These are phyloP conservation scores for Standfussiana lucernea DNA, from an alignment of 2,888 invertebrate genomes.

Conservation along the genomic window DNA sequence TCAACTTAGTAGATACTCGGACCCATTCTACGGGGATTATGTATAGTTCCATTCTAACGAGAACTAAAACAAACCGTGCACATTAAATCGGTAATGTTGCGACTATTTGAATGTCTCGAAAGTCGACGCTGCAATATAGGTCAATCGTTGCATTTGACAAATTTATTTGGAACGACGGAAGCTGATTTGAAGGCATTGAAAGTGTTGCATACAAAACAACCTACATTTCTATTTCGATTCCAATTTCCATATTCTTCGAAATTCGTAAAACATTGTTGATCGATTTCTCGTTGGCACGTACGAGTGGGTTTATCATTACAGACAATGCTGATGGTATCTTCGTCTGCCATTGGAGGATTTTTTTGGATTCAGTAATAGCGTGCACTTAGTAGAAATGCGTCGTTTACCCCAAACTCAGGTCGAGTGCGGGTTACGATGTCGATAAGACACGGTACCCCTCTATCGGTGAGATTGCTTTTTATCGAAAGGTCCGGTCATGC, in stretches of 20 bases:
- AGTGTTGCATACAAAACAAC: slow-evolving; percentile 58
- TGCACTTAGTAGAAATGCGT: slow-evolving; percentile 71
- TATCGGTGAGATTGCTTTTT: slow-evolving; percentile 77
- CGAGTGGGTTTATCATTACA: slow-evolving; percentile 15
- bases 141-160: slow-evolving; percentile 58
- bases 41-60: slow-evolving; percentile 2
- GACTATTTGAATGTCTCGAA: slow-evolving; percentile 27
- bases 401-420: slow-evolving; percentile 70
- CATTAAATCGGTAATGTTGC: slow-evolving; percentile 1
- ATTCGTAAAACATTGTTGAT: slow-evolving; percentile 34
- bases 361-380: slow-evolving; percentile 42
- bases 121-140: slow-evolving; percentile 34
- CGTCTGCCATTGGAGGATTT: background rate
- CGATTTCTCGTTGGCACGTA: slow-evolving; percentile 17
- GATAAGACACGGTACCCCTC: slow-evolving; percentile 83
- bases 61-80: background rate
- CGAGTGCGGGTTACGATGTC: slow-evolving; percentile 72
- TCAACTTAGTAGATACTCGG: slow-evolving; percentile 16
- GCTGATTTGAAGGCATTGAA: slow-evolving; percentile 55
- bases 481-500: slow-evolving; percentile 68
- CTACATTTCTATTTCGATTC: slow-evolving; percentile 49
- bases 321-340: slow-evolving; percentile 9
- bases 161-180: slow-evolving; percentile 59
- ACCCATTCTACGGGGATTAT: slow-evolving; percentile 19
- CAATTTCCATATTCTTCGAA: slow-evolving; percentile 50